Evolutionary conservation across 2,797 vertebrate species (phyloP), one percentile per base, ranked within the genome.

Genomic region (Squalus acanthias): DNA sequence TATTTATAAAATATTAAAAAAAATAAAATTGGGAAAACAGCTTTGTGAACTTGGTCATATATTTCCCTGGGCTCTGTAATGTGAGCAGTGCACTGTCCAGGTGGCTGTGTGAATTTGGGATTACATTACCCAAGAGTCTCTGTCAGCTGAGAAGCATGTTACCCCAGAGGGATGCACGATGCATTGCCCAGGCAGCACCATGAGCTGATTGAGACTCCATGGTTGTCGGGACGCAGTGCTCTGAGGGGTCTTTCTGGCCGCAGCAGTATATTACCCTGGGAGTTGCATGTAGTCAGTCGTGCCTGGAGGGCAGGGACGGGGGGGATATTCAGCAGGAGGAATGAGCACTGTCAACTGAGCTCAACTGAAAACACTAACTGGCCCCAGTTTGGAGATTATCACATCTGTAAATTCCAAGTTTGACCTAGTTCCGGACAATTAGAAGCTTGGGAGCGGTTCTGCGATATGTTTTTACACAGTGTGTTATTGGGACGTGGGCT

Each of bases 51-150:
- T 65, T n/a, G 33, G 29, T n/a, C 57, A 65, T 92, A 20, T 65
- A 65, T 92, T 92, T 65, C 89, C 87, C 22, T 53, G 53, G 50
- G 87, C 50, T 65, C 26, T 91, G 88, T 91, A 91, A 91, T 53
- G 57, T 91, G 53, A 91, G 88, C 53, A 91, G 57, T 63, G 88
- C 57, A 91, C 60, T 63, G 29, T 91, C 88, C 88, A 91, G 88
- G 88, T 91, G 88, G 88, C 88, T 91, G 57, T 33, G 6, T 91
- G 57, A 91, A 91, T 91, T 91, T 91, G 60, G 57, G 57, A 63
- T 91, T 91, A 63, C 60, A 65, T 92, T 65, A 63, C 57, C 33
- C 89, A n/a, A 63, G 89, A 57, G 89, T 65, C 89, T 65, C 29
- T 63, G 89, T 92, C 57, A 39, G 65, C 89, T 65, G 26, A 92